These are phyloP conservation scores for Petaurus breviceps DNA, from an alignment of 2,113 vertebrate species.

Conservation along the genomic window DNA sequence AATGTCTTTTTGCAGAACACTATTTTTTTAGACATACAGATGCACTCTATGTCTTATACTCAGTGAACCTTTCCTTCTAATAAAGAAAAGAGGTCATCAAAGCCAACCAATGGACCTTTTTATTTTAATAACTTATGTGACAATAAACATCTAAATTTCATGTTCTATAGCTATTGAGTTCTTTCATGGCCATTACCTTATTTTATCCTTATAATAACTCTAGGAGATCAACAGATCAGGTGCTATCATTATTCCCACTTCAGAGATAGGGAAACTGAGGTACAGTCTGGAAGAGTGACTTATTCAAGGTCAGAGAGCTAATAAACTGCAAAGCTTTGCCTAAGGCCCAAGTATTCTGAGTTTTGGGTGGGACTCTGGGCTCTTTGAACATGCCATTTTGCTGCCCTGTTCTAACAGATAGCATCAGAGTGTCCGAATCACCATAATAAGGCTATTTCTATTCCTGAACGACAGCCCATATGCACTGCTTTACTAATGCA, in stretches of 20 bases:
- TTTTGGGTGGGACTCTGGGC: background rate
- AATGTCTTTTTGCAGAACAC: background rate
- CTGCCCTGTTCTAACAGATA: background rate
- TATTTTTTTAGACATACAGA: background rate
- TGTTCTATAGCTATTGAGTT: background rate
- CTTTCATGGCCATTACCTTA: background rate
- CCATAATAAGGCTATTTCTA: background rate
- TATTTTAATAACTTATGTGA: background rate
- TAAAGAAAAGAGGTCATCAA: background rate
- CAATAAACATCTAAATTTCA: background rate
- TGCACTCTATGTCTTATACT: background rate
- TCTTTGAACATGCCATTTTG: background rate
- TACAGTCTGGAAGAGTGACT: background rate
- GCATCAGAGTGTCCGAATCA: background rate
- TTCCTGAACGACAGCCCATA: background rate
- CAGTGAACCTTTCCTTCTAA: background rate
- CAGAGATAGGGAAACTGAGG: background rate
- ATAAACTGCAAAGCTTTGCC: background rate
- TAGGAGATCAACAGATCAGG: background rate
- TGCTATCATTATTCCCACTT: background rate
- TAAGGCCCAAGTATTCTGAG: background rate
- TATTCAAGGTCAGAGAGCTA: background rate
- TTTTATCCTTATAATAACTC: background rate
- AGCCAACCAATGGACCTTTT: background rate
- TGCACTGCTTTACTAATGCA: background rate